Percentiles rank a stretch among this genome's conserved stretches.
phyloP scores from a whole-genome alignment of 2,797 vertebrate species.

The Heteromormyrus szaboi region DNA sequence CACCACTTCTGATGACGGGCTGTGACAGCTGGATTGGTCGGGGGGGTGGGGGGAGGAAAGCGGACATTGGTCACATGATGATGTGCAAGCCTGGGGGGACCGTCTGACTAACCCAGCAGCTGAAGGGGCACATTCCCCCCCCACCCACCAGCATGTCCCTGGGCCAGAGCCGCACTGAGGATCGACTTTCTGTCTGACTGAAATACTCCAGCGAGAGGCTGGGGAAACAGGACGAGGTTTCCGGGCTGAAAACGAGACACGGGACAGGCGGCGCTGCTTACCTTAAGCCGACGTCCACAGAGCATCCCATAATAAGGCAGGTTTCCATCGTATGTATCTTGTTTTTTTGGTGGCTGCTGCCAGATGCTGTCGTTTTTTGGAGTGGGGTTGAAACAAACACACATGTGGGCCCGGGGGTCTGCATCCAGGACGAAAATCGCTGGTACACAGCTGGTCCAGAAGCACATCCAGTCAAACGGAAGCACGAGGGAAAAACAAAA shows the following conservation, averaged over 20 bases:
- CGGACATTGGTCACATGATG: background rate
- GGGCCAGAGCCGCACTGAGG: background rate
- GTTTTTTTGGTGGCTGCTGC: background rate
- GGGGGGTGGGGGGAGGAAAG: background rate
- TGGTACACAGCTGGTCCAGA: slow-evolving; percentile 15
- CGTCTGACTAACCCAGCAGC: background rate
- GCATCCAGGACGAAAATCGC: slow-evolving; percentile 1
- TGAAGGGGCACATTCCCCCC: background rate
- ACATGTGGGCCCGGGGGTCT: background rate
- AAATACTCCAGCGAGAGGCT: background rate
- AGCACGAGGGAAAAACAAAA: slow-evolving; percentile 22
- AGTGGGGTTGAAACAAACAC: background rate
- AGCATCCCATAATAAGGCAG: slow-evolving; percentile 17
- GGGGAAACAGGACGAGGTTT: background rate
- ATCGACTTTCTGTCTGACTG: background rate
- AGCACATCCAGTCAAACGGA: slow-evolving; percentile 23
- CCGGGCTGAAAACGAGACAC: background rate
- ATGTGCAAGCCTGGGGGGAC: background rate
- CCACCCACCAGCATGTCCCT: background rate
- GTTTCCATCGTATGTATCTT: background rate
- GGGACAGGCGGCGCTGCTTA: background rate
- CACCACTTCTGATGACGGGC: background rate
- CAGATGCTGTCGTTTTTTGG: background rate
- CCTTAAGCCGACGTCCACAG: slow-evolving; percentile 8
- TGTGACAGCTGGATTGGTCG: background rate